Conservation (phyloP, 2,113 vertebrate species). For the Epinephelus fuscoguttatus region DNA sequence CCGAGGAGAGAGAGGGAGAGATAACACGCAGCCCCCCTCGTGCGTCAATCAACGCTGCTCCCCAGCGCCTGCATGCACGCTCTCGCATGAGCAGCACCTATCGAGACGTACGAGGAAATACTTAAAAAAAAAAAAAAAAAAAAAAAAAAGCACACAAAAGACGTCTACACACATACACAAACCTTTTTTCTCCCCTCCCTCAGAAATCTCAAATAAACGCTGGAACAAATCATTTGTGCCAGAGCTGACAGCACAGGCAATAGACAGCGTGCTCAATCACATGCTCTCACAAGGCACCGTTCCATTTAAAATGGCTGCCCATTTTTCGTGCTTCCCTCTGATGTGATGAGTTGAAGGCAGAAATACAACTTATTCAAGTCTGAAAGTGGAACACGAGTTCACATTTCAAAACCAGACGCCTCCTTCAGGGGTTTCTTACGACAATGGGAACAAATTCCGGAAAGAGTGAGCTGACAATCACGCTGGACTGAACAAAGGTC, state of each 20-base stretch:
- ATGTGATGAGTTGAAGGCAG: conserved; percentile 58
- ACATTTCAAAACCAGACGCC: conserved; percentile 43
- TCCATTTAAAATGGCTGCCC: conserved; percentile 68
- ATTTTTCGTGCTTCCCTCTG: conserved; percentile 32
- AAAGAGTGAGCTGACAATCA: conserved; percentile 51
- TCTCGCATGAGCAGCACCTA: conserved; percentile 46
- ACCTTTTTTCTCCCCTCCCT: neutral
- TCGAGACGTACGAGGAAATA: conserved; percentile 41
- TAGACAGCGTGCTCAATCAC: conserved; percentile 46
- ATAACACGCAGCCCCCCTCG: conserved; percentile 51
- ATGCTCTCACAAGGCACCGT: conserved; percentile 47
- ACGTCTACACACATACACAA: conserved; percentile 27
- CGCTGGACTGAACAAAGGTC: conserved; percentile 54
- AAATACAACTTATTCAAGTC: conserved; percentile 49
- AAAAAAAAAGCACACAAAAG: conserved; percentile 30
- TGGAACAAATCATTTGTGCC: conserved; percentile 54
- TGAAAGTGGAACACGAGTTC: conserved; percentile 60
- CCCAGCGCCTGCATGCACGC: conserved; percentile 16
- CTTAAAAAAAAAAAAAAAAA: conserved; percentile 34
- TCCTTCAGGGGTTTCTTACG: conserved; percentile 29
- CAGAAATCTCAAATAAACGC: conserved; percentile 54
- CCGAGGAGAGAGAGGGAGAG: conserved; percentile 56
- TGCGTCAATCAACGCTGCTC: conserved; percentile 63
- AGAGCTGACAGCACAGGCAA: conserved; percentile 52
- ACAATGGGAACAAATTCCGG: conserved; percentile 56